A percentile compares a stretch with the other conserved stretches of the same genome.
phyloP scores from a whole-genome alignment of 1,140 invertebrate genomes.

The Drosophila chauvacae region DNA sequence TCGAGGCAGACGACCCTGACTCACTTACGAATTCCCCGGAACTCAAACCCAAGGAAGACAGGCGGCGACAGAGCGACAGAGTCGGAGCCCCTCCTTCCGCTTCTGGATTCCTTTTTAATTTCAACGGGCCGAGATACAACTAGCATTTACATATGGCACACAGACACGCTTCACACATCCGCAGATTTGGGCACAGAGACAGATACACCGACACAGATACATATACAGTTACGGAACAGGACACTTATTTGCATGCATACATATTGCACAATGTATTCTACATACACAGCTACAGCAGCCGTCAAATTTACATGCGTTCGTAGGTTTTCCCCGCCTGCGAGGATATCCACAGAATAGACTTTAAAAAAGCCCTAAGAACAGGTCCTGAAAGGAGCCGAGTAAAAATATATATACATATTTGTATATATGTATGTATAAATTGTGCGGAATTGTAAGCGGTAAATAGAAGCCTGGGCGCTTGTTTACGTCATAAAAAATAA shows the following conservation, averaged over 20 bases:
- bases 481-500: constrained; percentile 68
- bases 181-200: constrained; percentile 6
- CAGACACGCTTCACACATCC: constrained; percentile 42
- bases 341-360: constrained; percentile 29
- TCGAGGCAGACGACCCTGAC: constrained; percentile 31
- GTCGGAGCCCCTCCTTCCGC: constrained; percentile 26
- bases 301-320: constrained; percentile 52
- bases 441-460: constrained; percentile 47
- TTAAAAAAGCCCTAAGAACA: constrained; percentile 25
- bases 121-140: constrained; percentile 55
- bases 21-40: constrained; percentile 21
- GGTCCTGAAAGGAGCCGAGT: constrained; percentile 18
- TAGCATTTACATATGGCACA: constrained; percentile 59
- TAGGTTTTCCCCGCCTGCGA: constrained; percentile 26
- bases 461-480: constrained; percentile 36
- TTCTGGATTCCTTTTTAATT: constrained; percentile 60
- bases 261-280: constrained; percentile 44
- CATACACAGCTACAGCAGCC: constrained; percentile 41
- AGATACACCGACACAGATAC: background rate
- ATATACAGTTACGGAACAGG: constrained; percentile 25
- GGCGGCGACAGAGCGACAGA: constrained; percentile 25
- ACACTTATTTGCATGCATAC: constrained; percentile 54
- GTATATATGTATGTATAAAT: constrained; percentile 28
- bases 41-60: constrained; percentile 25
- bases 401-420: constrained; percentile 3